Base-by-base conservation (phyloP, 2,888 invertebrate genomes). In the Minunthozetes semirufus region DNA sequence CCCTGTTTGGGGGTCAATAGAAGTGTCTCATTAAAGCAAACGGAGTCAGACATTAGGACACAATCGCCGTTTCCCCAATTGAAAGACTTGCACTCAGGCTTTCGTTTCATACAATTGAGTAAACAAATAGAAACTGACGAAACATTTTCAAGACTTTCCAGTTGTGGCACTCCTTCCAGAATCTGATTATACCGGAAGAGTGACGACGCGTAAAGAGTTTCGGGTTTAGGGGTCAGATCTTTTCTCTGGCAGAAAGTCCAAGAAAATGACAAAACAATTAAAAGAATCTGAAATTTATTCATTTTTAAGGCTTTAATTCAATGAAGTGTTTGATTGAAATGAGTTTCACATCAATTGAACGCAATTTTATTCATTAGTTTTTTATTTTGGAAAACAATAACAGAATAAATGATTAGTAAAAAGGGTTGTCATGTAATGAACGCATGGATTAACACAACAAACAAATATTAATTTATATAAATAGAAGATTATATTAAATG, bases 1-100 rank as follows among this genome's bases (percentile, higher is more conserved):
- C 22, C 68, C 17, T 2, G 4, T 46, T 48, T 50, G 4, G 48
- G 50, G 0, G 74, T 74, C 46, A 74, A 29, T 27, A 53, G 15
- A 4, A 53, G 25, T 42, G 74, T 33, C 9, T 74, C 74, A 22
- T 74, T 74, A 27, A 42, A 53, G 22, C 74, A 74, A 9, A 74
- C 11, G 3, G 74, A 38, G n/a, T 74, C 74, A 0, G 50, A 27
- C 50, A 74, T 27, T 1, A 74, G 53, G 19, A 46, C n/a, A 22
- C 74, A 74, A 15, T n/a, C 48, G 6, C 68, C 48, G n/a, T 74
- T 70, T 19, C 50, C 63, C 27, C 42, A 74, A 70, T 74, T 74
- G 33, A 74, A 74, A 33, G 74, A 8, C 9, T 63, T 33, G n/a
- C 74, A 74, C 0, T 48, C 13, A 15, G 68, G 22, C 33, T 46